A percentile compares a stretch with the other conserved stretches of the same genome.
Conservation (phyloP, 2,797 vertebrate species). For the Phaenicophaeus curvirostris region DNA sequence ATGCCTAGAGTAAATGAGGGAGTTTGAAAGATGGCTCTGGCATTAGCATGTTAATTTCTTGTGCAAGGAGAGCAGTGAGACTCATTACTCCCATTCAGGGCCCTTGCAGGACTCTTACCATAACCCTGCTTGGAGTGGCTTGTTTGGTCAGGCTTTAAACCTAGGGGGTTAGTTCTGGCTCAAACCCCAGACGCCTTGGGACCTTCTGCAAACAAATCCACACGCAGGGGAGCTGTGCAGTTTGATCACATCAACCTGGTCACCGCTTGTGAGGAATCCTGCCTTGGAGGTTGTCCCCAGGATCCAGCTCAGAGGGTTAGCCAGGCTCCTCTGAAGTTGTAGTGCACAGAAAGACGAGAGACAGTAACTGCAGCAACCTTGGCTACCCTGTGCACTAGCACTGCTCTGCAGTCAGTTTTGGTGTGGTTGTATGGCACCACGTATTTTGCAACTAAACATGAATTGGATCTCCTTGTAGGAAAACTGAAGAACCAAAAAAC, state of each 20-base stretch:
- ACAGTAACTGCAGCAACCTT: no score
- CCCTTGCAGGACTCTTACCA: not conserved
- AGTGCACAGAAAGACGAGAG: no score
- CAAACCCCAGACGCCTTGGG: not conserved
- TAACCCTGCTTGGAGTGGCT: rapidly evolving
- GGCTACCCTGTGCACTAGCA: rapidly evolving
- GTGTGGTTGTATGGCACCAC: rapidly evolving
- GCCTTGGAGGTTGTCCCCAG: no score
- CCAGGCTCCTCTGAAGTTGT: no score
- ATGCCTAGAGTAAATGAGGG: no score
- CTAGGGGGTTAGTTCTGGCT: not conserved
- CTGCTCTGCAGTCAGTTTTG: not conserved
- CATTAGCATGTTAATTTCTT: not conserved
- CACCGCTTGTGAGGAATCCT: not conserved
- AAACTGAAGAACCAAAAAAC: not conserved
- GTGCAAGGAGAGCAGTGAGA: not conserved
- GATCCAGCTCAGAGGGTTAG: not conserved
- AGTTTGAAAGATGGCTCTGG: not conserved
- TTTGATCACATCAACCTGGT: no score
- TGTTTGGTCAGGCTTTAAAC: not conserved
- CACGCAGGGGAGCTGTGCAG: not conserved
- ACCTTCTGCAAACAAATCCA: not conserved
- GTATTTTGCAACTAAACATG: not conserved
- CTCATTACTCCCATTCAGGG: no score
- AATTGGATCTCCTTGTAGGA: not conserved